Percentiles rank a stretch among this genome's conserved stretches.
Evolutionary conservation across 1,140 invertebrate genomes (phyloP).

Genomic region (Ctenoplectra terminalis): DNA sequence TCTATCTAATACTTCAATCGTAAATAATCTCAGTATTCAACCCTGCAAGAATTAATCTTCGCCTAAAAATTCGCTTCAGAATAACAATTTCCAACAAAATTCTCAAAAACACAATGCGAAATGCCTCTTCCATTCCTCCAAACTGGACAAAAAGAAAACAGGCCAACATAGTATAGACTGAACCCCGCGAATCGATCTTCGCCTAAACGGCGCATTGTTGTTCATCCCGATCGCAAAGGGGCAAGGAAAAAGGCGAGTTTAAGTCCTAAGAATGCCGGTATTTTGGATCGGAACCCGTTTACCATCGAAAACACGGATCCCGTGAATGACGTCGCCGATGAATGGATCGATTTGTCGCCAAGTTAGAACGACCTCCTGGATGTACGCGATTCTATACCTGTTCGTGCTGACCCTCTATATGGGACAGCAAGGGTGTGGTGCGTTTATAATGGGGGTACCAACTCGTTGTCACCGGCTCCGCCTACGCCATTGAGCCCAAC

Average conservation of each 20-base stretch:
- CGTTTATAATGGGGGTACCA: slow-evolving; percentile 62
- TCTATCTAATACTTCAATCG: too few species aligned
- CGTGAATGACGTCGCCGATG: slow-evolving; percentile 65
- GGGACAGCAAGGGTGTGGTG: slow-evolving; percentile 48
- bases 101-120: too few species aligned
- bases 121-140: neutral
- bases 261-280: slow-evolving; percentile 61
- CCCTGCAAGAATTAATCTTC: too few species aligned
- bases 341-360: slow-evolving; percentile 76
- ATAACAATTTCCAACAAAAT: neutral
- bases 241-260: slow-evolving; percentile 27
- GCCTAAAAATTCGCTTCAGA: too few species aligned
- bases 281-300: slow-evolving; percentile 73
- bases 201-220: slow-evolving; percentile 39
- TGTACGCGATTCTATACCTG: slow-evolving; percentile 28
- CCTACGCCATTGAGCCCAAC: slow-evolving; percentile 64
- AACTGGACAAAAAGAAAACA: neutral
- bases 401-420: neutral
- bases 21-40: too few species aligned
- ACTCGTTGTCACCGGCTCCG: slow-evolving; percentile 65
- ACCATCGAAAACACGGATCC: slow-evolving; percentile 69
- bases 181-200: neutral
- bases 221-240: neutral
- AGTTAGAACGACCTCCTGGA: slow-evolving; percentile 42
- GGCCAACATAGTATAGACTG: neutral